Evolutionary conservation across 2,888 invertebrate species (phyloP).

Genomic region (Caenorhabditis zanzibari): DNA sequence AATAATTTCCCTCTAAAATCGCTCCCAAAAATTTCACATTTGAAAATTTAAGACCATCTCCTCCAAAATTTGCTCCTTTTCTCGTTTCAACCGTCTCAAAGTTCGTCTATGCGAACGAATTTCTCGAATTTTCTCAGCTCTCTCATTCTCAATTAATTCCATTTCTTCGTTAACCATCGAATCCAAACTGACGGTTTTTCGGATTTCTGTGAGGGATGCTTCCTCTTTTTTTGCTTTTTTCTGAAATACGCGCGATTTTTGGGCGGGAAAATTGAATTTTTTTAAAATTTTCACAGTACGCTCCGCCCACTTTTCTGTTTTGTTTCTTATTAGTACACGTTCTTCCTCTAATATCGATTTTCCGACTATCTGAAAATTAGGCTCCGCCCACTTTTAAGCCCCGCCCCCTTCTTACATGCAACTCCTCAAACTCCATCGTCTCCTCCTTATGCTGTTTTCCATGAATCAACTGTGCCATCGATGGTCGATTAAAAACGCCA

Average conservation of each 20-base stretch:
- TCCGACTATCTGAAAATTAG: slow-evolving; percentile 13
- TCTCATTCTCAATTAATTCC: slow-evolving; percentile 1
- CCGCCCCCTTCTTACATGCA: slow-evolving; percentile 33
- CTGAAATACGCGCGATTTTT: not conserved
- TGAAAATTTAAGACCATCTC: not conserved
- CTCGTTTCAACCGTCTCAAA: not conserved
- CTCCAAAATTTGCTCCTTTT: not conserved
- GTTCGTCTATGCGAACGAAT: not conserved
- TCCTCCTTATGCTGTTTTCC: slow-evolving; percentile 73
- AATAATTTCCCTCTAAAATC: not conserved
- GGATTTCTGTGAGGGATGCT: too few relatives aligned
- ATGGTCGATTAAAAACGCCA: slow-evolving; percentile 73
- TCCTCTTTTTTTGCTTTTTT: not conserved
- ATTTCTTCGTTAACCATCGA: not conserved
- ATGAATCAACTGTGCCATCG: slow-evolving; percentile 81
- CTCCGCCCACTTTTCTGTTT: too few relatives aligned
- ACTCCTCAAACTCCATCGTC: slow-evolving; percentile 58
- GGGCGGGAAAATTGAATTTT: too few relatives aligned
- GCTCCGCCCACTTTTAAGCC: not conserved
- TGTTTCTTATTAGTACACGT: too few relatives aligned
- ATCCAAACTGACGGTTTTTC: not conserved
- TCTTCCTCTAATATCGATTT: too few relatives aligned
- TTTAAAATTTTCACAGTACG: not conserved
- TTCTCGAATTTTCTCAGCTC: too few relatives aligned
- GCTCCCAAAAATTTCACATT: not conserved